Conservation (phyloP, 2,113 vertebrate species). For the Bujurquina vittata region DNA sequence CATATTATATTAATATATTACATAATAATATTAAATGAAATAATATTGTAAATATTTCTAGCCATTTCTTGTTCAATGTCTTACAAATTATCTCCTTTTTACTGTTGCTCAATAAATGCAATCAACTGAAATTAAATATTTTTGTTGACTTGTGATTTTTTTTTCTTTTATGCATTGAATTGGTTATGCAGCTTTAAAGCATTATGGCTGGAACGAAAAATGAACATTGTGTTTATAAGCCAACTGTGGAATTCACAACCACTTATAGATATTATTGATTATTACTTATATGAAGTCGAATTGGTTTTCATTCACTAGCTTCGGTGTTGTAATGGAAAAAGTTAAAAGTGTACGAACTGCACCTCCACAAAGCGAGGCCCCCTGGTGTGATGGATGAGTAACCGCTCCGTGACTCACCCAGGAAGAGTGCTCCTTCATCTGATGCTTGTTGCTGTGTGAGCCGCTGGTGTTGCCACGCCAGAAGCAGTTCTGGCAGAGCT, state of each 20-base stretch:
- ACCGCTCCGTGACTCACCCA: slow-evolving; percentile 84
- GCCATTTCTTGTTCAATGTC: background rate
- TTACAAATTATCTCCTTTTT: background rate
- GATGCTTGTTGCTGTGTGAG: slow-evolving; percentile 93
- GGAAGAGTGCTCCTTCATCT: slow-evolving; percentile 98
- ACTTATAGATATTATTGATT: background rate
- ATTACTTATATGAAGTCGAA: background rate
- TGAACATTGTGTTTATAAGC: background rate
- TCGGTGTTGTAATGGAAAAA: background rate
- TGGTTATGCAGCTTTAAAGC: no score
- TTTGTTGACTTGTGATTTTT: background rate
- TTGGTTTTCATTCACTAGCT: background rate
- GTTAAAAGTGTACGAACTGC: background rate
- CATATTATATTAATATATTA: no score
- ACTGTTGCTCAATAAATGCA: background rate
- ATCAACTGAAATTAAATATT: background rate
- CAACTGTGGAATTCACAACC: background rate
- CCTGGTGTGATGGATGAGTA: slow-evolving; percentile 22
- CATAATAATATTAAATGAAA: no score
- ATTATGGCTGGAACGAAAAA: no score
- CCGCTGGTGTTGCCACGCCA: slow-evolving; percentile 91
- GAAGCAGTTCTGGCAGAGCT: slow-evolving; percentile 95
- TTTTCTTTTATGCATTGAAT: background rate
- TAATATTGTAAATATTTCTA: background rate
- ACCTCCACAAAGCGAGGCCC: slow-evolving; percentile 5